A percentile compares a stretch with the other conserved stretches of the same genome.
Conservation (phyloP, 2,113 vertebrate species). For the Heterotis niloticus region DNA sequence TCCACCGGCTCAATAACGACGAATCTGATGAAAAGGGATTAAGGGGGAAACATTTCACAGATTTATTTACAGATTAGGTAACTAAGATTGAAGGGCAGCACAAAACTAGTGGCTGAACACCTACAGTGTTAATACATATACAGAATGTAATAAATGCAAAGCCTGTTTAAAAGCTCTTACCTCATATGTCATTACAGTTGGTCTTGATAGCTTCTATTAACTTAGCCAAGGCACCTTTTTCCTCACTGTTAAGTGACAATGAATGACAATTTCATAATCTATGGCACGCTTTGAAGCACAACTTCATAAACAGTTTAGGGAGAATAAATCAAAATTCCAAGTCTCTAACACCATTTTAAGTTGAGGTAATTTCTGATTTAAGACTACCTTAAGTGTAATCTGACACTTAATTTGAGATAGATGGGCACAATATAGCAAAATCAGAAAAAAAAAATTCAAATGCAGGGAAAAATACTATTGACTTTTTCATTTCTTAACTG, state of each 20-base stretch:
- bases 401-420: not conserved
- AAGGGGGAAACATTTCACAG: not conserved
- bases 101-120: too few species aligned
- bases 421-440: not conserved
- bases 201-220: constrained; percentile 94
- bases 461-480: not conserved
- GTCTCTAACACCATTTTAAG: not conserved
- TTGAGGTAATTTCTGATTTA: not conserved
- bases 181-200: constrained; percentile 97
- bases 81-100: too few species aligned
- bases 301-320: too few species aligned
- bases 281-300: too few species aligned
- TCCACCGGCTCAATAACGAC: constrained; percentile 93
- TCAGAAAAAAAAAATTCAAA: not conserved
- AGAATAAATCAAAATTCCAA: too few species aligned
- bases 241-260: constrained; percentile 70
- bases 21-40: constrained; percentile 69
- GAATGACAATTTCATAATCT: not conserved
- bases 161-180: constrained; percentile 50
- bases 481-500: too few species aligned
- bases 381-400: not conserved
- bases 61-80: not conserved
- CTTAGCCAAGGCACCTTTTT: constrained; percentile 90
- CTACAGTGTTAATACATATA: not conserved
- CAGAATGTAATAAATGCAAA: not conserved